Base-by-base conservation (phyloP, 2,888 invertebrate species). In the Spodoptera picta region DNA sequence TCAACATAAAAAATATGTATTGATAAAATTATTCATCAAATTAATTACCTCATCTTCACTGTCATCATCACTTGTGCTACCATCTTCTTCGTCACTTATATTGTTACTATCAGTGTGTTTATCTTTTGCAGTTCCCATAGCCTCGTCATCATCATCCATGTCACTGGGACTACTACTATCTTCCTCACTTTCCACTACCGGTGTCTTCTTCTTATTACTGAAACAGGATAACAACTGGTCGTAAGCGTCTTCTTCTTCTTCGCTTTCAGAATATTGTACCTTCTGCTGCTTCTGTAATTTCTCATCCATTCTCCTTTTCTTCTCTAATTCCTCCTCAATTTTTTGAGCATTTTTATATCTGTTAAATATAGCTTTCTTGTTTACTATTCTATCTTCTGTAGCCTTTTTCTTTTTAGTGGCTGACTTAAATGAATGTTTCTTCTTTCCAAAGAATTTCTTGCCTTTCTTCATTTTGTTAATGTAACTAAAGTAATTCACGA, bases 171-270 rank as follows among this genome's bases (percentile, higher is more conserved):
- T 69, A 53, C 74, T 80, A 54, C 83, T 85, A 36, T 87, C 88
- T 23, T 85, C 86, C 9, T 90, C 91, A 81, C 90, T 91, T 9
- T 87, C 85, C 10, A 79, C 86, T 19, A 79, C 79, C 31, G 70
- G 65, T 53, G 77, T 82, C 12, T 79, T 86, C 44, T 75, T 79
- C 14, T 73, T 83, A n/a, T 75, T 75, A 53, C 82, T 83, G 67
- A 95, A 96, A 63, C 95, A 95, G 0, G 95, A 94, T 24, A 96
- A 82, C 49, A 96, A 83, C 75, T 95, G 92, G 45, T 90, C 92
- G 79, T 95, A 93, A 4, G 93, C 89, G 87, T 96, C 89, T 73
- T 91, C 90, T 55, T 92, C 92, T 41, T 91, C 92, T 60, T 95
- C 95, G 66, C 95, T 95, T n/a, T 95, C 95, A 24, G 92, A 90